Evolutionary conservation across 1,140 invertebrate species (phyloP).

Genomic region (Lanistes nyassanus): DNA sequence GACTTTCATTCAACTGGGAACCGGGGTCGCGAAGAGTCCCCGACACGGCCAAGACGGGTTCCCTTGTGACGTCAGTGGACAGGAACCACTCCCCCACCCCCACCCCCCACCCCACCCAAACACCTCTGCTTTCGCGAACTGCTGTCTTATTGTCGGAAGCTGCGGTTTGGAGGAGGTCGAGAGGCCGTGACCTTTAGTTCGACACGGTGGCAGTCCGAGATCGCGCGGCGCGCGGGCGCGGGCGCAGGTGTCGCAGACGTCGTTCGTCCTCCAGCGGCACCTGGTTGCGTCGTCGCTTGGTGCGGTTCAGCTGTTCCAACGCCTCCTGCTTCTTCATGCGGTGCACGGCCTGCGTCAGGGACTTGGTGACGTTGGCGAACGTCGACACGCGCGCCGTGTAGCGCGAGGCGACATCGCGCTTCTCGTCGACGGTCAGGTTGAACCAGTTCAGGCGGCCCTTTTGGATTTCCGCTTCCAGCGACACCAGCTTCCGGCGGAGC

Average conservation of each 20-base stretch:
- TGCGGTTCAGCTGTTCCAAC: slow-evolving; percentile 3
- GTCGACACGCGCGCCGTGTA: slow-evolving; percentile 11
- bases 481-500: slow-evolving; percentile 22
- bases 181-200: neutral
- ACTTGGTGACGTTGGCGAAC: slow-evolving; percentile 26
- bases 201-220: neutral
- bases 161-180: no score
- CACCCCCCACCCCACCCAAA: no score
- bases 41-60: no score
- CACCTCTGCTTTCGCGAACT: no score
- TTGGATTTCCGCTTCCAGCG: slow-evolving; percentile 27
- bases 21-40: no score
- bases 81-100: no score
- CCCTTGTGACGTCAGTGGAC: no score
- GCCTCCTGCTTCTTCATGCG: slow-evolving; percentile 22
- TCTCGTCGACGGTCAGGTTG: slow-evolving; percentile 20
- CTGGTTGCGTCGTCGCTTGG: slow-evolving; percentile 24
- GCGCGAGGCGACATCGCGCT: slow-evolving; percentile 14
- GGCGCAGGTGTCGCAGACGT: neutral
- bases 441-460: slow-evolving; percentile 27
- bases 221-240: neutral
- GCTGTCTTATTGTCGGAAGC: no score
- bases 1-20: no score
- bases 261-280: neutral
- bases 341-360: slow-evolving; percentile 18